Evolutionary conservation across 2,797 vertebrate species (phyloP).

Genomic region (Scolopax rusticola): DNA sequence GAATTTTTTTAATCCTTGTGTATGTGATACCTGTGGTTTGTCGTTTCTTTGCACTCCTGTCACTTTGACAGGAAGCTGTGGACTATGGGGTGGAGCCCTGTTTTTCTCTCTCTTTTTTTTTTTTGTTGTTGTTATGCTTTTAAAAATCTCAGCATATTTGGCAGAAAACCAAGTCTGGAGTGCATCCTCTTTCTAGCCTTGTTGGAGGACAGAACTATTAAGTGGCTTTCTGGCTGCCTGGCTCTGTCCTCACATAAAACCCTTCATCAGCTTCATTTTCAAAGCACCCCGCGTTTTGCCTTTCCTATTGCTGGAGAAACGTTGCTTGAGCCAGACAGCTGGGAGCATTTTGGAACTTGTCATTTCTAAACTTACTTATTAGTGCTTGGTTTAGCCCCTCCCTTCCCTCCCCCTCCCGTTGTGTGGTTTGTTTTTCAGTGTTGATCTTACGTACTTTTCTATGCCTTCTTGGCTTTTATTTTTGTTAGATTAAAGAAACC

Average conservation of each 20-base stretch:
- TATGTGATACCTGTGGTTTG: background rate
- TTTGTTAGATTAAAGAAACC: background rate
- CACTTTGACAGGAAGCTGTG: background rate
- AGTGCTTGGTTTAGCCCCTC: background rate
- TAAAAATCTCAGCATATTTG: background rate
- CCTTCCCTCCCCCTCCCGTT: background rate
- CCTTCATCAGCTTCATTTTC: fast-evolving
- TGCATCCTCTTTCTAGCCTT: background rate
- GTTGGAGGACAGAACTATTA: background rate
- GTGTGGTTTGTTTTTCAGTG: background rate
- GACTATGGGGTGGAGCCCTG: background rate
- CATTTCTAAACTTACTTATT: background rate
- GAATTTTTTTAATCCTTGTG: background rate
- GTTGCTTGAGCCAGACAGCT: background rate
- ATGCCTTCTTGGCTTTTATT: background rate
- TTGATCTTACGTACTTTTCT: background rate
- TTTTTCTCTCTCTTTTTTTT: background rate
- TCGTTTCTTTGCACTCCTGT: background rate
- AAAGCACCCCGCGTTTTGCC: background rate
- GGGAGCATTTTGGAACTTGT: background rate
- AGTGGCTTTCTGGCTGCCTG: background rate
- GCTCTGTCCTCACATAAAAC: background rate
- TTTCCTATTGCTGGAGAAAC: background rate
- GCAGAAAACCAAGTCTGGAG: background rate
- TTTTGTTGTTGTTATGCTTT: background rate